These are phyloP conservation scores for Rutpela maculata DNA, from an alignment of 2,888 invertebrate species.

Conservation along the genomic window DNA sequence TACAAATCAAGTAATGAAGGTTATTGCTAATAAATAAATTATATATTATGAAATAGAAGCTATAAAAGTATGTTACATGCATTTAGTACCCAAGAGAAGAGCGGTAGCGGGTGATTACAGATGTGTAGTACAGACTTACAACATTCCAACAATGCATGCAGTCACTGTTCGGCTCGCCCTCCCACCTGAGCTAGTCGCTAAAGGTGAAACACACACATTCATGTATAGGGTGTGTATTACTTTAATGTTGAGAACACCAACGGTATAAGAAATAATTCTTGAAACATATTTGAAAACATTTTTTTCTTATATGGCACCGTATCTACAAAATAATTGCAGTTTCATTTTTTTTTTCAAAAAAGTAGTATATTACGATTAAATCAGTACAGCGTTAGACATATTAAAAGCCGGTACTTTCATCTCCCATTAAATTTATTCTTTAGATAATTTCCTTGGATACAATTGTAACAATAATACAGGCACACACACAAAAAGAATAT, in stretches of 20 bases:
- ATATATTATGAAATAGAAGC: neutral
- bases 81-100: neutral
- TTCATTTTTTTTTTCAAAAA: too few species aligned
- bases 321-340: too few species aligned
- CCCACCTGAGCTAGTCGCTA: constrained; percentile 7
- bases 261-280: too few species aligned
- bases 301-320: too few species aligned
- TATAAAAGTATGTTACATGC: neutral
- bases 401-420: too few species aligned
- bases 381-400: too few species aligned
- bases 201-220: constrained; percentile 4
- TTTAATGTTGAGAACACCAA: neutral
- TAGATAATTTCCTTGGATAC: too few species aligned
- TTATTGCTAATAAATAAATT: neutral
- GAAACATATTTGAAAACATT: too few species aligned
- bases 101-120: neutral
- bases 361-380: too few species aligned
- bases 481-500: too few species aligned
- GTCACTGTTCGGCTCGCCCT: neutral
- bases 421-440: too few species aligned
- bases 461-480: too few species aligned
- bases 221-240: neutral
- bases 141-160: neutral
- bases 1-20: neutral
- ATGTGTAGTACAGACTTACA: constrained; percentile 1